A percentile compares a stretch with the other conserved stretches of the same genome.
Conservation (phyloP, 1,140 invertebrate genomes). For the Drosophila parvula region DNA sequence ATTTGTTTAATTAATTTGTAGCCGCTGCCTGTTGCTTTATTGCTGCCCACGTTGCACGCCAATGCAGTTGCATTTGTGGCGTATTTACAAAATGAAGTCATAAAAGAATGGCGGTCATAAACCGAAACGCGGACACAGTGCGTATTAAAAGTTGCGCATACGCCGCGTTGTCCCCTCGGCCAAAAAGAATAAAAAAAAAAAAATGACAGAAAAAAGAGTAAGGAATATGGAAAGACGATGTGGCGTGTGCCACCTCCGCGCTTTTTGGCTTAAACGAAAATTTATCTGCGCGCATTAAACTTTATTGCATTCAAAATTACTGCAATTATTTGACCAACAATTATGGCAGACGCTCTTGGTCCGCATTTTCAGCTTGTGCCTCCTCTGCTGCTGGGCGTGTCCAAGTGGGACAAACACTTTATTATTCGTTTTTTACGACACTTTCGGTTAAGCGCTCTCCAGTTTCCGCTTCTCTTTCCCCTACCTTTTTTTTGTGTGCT, state of each 20-base stretch:
- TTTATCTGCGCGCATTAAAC: constrained; percentile 76
- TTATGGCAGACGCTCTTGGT: constrained; percentile 55
- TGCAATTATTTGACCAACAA: constrained; percentile 76
- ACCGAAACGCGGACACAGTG: constrained; percentile 51
- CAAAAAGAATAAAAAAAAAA: background rate
- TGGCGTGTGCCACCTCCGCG: constrained; percentile 43
- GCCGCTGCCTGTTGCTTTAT: constrained; percentile 54
- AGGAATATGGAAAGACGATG: constrained; percentile 10
- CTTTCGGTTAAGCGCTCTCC: constrained; percentile 56
- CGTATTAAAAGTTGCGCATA: constrained; percentile 75
- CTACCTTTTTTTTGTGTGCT: constrained; percentile 6
- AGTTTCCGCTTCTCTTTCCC: constrained; percentile 11
- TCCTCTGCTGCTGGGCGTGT: constrained; percentile 23
- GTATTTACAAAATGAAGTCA: constrained; percentile 72
- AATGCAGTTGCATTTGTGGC: constrained; percentile 49
- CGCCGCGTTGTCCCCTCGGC: constrained; percentile 47
- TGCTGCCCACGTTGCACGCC: constrained; percentile 58
- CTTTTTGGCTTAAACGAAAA: constrained; percentile 75
- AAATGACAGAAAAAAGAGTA: background rate
- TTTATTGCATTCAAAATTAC: constrained; percentile 78
- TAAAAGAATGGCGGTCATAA: constrained; percentile 70
- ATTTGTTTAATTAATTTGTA: constrained; percentile 80
- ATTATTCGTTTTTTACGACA: constrained; percentile 75
- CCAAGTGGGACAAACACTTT: constrained; percentile 55
- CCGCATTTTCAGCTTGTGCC: constrained; percentile 1